Percentiles rank a stretch among this genome's conserved stretches.
Conservation (phyloP, 2,888 invertebrate species). For the Cartodere bifasciata region DNA sequence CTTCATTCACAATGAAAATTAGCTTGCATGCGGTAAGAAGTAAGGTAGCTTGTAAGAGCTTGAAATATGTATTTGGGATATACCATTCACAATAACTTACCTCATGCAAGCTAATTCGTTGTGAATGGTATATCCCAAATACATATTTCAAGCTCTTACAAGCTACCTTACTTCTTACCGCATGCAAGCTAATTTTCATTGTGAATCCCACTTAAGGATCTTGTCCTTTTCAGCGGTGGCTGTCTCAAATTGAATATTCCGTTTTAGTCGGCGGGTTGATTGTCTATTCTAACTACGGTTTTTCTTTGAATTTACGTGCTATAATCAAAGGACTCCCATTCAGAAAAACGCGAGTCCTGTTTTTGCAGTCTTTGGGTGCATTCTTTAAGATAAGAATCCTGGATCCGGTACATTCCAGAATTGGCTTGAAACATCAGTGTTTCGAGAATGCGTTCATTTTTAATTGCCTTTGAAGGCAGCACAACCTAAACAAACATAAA, state of each 20-base stretch:
- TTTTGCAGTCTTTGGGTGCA: constrained; percentile 77
- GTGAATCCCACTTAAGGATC: too few relatives aligned
- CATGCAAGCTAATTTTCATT: too few relatives aligned
- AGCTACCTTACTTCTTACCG: too few relatives aligned
- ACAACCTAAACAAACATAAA: constrained; percentile 49
- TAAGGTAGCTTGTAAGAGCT: too few relatives aligned
- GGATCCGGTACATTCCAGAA: constrained; percentile 83
- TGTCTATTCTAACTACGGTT: too few relatives aligned
- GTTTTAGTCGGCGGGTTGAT: too few relatives aligned
- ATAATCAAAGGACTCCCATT: constrained; percentile 69
- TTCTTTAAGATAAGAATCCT: constrained; percentile 76
- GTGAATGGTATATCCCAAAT: background rate
- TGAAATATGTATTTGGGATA: too few relatives aligned
- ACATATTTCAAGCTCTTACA: too few relatives aligned
- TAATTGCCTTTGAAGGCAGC: constrained; percentile 82
- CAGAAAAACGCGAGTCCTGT: constrained; percentile 77
- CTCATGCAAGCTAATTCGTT: constrained; percentile 5
- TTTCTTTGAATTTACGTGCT: constrained; percentile 31
- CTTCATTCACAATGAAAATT: background rate
- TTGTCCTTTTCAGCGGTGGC: too few relatives aligned
- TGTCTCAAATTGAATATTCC: too few relatives aligned
- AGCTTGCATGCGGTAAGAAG: too few relatives aligned
- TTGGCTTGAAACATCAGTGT: constrained; percentile 90
- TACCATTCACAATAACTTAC: constrained; percentile 5
- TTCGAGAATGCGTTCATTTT: constrained; percentile 82